Base-by-base conservation (phyloP, 1,140 invertebrate species). In the Calephelis virginiensis region DNA sequence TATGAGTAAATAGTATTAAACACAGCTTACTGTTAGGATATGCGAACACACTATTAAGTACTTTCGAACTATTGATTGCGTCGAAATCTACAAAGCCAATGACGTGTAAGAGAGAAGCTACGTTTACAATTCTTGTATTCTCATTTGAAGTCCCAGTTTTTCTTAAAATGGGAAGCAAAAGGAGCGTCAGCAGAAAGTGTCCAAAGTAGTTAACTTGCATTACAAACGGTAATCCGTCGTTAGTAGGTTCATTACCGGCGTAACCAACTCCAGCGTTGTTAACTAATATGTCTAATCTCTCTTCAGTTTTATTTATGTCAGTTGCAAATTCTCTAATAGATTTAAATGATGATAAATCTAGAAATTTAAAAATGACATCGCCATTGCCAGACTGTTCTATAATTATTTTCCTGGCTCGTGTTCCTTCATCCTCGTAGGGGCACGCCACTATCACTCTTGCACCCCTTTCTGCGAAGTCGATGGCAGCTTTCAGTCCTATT, bases 171-270 rank as follows among this genome's bases (percentile, higher is more conserved):
- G 96, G 97, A 37, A 93, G 91, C 17, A 94, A 85, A 56, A 94
- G 86, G 76, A 91, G 90, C 0, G 96, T 97, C 12, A 98, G 86
- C 1, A 97, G 91, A 82, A 97, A 98, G 37, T 95, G 96, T 0
- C 96, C 96, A 81, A 96, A 96, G 82, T 97, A 94, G 91, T 99
- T 98, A 0, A 95, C 95, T 38, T 95, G 96, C 95, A 97, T 97
- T 1, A 95, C 95, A 67, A 94, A 83, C 79, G 97, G 95, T 6
- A 97, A 81, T 6, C 95, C 96, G 86, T 98, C 97, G 80, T 95
- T 94, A 92, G 81, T 94, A 74, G 89, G 94, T 78, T 66, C 60
- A 12, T 81, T 69, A 6, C 68, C 71, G 0, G 63, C 62, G 8
- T 49, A 64, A 28, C 17, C 92, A 28, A 47, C 82, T 10, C 94